Conservation (phyloP, 2,888 invertebrate species). For the Sinotaia quadrata region DNA sequence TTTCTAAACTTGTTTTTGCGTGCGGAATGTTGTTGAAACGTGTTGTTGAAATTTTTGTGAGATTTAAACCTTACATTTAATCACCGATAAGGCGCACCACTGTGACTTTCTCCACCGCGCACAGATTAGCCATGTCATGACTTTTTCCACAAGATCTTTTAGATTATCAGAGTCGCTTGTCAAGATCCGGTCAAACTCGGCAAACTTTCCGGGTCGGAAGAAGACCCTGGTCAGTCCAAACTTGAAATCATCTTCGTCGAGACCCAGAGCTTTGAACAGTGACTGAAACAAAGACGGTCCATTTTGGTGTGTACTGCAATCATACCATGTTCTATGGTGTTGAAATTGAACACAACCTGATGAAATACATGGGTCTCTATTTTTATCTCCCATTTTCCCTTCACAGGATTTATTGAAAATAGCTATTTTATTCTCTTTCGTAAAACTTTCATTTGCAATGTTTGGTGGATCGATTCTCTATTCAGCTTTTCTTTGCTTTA, state of each 20-base stretch:
- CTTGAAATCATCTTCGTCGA: constrained; percentile 95
- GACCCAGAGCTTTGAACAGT: constrained; percentile 92
- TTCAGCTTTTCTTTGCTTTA: no score
- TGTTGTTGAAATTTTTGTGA: no score
- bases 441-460: no score
- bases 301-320: constrained; percentile 4
- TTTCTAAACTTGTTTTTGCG: no score
- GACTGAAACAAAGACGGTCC: no score
- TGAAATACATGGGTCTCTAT: no score
- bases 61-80: constrained; percentile 93
- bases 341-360: no score
- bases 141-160: constrained; percentile 85
- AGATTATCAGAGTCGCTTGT: constrained; percentile 95
- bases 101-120: constrained; percentile 94
- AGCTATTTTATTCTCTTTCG: no score
- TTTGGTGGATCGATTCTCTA: no score
- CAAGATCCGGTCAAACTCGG: constrained; percentile 96
- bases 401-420: no score
- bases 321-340: no score
- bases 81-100: constrained; percentile 91
- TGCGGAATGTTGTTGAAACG: constrained; percentile 62
- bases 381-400: no score
- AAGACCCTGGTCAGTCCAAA: constrained; percentile 98
- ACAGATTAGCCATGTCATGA: constrained; percentile 92
- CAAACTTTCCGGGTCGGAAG: constrained; percentile 98